These are phyloP conservation scores for Thaumatotibia leucotreta DNA, from an alignment of 1,140 invertebrate species.

Conservation along the genomic window DNA sequence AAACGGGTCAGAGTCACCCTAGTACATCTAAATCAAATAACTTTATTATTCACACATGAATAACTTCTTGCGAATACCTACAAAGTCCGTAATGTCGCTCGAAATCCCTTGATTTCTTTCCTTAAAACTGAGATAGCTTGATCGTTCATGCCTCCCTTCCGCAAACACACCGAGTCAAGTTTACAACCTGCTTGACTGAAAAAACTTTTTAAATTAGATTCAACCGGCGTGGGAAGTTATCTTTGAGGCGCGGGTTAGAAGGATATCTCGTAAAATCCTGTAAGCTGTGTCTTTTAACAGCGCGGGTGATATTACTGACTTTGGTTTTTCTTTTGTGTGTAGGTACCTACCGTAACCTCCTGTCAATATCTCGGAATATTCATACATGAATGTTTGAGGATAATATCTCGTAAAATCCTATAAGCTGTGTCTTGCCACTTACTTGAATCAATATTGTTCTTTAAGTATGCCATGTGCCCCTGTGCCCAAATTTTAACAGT, in stretches of 20 bases:
- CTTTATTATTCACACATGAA: too few relatives aligned
- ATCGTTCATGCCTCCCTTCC: background rate
- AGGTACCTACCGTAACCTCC: background rate
- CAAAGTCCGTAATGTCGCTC: background rate
- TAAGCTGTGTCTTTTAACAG: background rate
- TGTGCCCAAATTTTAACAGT: too few relatives aligned
- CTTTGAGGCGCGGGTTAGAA: background rate
- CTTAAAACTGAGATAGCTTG: background rate
- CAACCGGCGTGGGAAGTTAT: background rate
- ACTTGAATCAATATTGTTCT: too few relatives aligned
- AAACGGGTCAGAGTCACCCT: too few relatives aligned
- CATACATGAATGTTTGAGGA: too few relatives aligned
- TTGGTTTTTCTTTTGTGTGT: background rate
- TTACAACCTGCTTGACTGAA: background rate
- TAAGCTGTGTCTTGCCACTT: too few relatives aligned
- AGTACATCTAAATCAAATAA: too few relatives aligned
- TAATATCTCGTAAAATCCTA: too few relatives aligned
- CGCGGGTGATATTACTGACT: background rate
- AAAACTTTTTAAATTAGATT: slow-evolving; percentile 23
- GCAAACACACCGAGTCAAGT: background rate
- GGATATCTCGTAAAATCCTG: background rate
- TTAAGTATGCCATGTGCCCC: too few relatives aligned
- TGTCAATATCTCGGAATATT: background rate
- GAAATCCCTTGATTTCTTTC: background rate
- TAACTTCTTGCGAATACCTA: background rate